Evolutionary conservation across 2,888 invertebrate genomes (phyloP).

Genomic region (Euzophera pinguis): DNA sequence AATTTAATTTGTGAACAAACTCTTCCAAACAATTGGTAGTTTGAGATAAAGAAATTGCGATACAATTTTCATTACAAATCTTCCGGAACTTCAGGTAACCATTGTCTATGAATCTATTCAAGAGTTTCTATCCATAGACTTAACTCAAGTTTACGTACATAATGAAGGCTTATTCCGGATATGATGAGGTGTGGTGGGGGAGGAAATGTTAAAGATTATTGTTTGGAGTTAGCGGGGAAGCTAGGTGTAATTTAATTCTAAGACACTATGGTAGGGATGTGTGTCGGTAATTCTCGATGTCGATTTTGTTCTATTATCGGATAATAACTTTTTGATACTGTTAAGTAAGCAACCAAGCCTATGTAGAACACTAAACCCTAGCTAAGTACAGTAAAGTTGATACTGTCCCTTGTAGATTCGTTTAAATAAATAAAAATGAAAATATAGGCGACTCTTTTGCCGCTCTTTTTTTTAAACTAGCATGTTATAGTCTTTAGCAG

Average conservation of each 20-base stretch:
- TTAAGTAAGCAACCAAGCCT: no score
- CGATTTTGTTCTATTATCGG: background rate
- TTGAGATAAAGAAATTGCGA: no score
- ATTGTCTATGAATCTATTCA: slow-evolving; percentile 27
- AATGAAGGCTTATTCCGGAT: slow-evolving; percentile 50
- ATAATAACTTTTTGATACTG: background rate
- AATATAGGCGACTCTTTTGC: no score
- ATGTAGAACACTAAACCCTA: no score
- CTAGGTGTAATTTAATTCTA: slow-evolving; percentile 71
- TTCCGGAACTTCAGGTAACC: slow-evolving; percentile 14
- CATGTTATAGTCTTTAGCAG: no score
- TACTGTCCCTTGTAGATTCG: no score
- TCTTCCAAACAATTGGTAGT: no score
- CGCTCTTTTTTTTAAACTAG: no score
- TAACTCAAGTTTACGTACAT: slow-evolving; percentile 57
- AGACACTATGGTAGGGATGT: slow-evolving; percentile 52
- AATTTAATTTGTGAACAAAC: no score
- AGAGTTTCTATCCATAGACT: slow-evolving; percentile 48
- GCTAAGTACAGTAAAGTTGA: no score
- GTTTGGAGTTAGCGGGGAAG: slow-evolving; percentile 62
- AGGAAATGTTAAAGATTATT: slow-evolving; percentile 68
- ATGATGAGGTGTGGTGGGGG: slow-evolving; percentile 22
- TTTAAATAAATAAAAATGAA: no score
- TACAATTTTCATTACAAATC: no score
- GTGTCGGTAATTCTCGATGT: slow-evolving; percentile 13